These are phyloP conservation scores for Pycnomerus fuliginosus DNA, from an alignment of 2,888 invertebrate species.

Conservation along the genomic window DNA sequence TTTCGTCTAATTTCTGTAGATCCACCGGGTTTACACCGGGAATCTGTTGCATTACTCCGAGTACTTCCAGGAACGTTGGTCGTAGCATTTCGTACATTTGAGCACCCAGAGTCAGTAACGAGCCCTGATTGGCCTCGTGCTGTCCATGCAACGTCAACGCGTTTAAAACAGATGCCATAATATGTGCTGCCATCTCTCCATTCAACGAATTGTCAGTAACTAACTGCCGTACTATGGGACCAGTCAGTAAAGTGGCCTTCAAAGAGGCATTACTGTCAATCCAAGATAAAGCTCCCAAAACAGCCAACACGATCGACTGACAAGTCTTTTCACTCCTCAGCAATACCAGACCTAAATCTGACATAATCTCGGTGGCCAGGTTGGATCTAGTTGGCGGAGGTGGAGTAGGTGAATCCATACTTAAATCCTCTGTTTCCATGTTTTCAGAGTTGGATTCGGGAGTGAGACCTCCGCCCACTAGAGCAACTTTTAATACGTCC, in stretches of 20 bases:
- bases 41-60: conserved; percentile 71
- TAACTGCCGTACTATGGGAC: conserved; percentile 69
- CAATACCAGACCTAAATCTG: conserved; percentile 67
- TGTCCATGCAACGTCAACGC: conserved; percentile 86
- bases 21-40: conserved; percentile 80
- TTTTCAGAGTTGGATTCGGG: conserved; percentile 57
- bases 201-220: conserved; percentile 64
- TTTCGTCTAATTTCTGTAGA: conserved; percentile 83
- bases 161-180: conserved; percentile 68
- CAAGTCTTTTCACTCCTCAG: conserved; percentile 66
- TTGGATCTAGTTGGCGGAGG: conserved; percentile 47
- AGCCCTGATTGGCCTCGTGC: conserved; percentile 85
- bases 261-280: conserved; percentile 80
- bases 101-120: conserved; percentile 75
- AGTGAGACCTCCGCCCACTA: conserved; percentile 68
- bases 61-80: conserved; percentile 72
- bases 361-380: conserved; percentile 70
- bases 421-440: conserved; percentile 67
- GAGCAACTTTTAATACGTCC: conserved; percentile 73
- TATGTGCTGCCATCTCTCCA: conserved; percentile 67
- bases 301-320: conserved; percentile 64
- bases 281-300: conserved; percentile 75
- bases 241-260: conserved; percentile 74
- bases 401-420: conserved; percentile 67
- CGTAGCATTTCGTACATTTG: conserved; percentile 83